phyloP scores from a whole-genome alignment of 2,797 vertebrate species.

The Eurystomus glaucurus region DNA sequence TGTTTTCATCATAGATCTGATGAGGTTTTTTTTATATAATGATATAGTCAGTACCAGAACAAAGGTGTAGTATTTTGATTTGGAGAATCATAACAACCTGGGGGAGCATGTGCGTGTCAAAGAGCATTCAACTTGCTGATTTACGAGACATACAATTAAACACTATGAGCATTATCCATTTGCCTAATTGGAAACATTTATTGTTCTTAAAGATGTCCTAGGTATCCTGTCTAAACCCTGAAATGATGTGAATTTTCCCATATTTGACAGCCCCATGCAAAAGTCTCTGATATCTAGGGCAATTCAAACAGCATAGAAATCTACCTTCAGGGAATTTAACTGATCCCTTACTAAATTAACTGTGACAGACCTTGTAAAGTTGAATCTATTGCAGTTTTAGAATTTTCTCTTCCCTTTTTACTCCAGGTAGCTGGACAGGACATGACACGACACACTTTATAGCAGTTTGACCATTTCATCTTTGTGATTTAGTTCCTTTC shows the following conservation, averaged over 20 bases:
- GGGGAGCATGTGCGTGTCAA: neutral
- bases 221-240: neutral
- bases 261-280: neutral
- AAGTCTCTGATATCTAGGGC: neutral
- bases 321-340: neutral
- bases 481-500: neutral
- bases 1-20: neutral
- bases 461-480: neutral
- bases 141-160: neutral
- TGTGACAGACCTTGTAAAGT: neutral
- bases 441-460: neutral
- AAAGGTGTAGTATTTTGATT: neutral
- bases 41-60: neutral
- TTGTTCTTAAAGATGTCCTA: neutral
- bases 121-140: neutral
- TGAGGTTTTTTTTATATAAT: neutral
- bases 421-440: neutral
- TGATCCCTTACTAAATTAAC: neutral
- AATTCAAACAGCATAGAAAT: neutral
- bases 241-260: neutral
- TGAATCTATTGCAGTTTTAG: neutral
- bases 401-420: neutral
- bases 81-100: neutral
- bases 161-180: neutral
- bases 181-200: neutral